Percentiles rank a stretch among this genome's conserved stretches.
phyloP scores from a whole-genome alignment of 2,113 vertebrate species.

The Gallinago jamesoni region DNA sequence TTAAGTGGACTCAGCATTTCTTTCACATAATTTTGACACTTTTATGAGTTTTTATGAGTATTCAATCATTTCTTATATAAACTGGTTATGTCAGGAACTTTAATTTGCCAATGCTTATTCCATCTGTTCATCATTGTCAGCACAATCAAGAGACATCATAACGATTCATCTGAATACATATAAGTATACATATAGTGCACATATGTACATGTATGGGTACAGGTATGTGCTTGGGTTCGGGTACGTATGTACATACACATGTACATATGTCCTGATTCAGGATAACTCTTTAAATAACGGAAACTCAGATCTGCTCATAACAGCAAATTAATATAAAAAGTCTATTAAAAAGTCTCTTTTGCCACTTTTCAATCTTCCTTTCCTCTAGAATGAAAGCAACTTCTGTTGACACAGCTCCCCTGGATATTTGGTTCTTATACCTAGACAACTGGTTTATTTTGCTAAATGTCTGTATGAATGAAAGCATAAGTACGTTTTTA shows the following conservation, averaged over 20 bases:
- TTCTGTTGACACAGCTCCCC: neutral
- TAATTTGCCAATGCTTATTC: neutral
- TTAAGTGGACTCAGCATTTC: neutral
- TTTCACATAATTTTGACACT: neutral
- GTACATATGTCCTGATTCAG: neutral
- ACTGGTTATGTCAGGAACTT: neutral
- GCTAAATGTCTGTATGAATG: accelerated
- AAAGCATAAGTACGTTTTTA: neutral
- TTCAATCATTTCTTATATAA: neutral
- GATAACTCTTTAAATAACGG: neutral
- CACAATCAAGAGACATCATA: neutral
- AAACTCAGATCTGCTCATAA: neutral
- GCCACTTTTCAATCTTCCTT: neutral
- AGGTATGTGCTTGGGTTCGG: neutral
- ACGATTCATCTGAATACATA: accelerated
- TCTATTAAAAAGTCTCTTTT: neutral
- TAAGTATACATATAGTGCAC: too few relatives aligned
- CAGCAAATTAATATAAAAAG: neutral
- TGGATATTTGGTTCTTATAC: neutral
- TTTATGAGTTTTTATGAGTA: neutral
- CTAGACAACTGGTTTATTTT: neutral
- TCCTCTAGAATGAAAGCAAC: neutral
- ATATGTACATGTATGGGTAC: accelerated
- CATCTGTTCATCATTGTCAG: neutral
- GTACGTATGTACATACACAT: accelerated